Evolutionary conservation across 2,888 invertebrate species (phyloP).

Genomic region (Dioctria linearis): DNA sequence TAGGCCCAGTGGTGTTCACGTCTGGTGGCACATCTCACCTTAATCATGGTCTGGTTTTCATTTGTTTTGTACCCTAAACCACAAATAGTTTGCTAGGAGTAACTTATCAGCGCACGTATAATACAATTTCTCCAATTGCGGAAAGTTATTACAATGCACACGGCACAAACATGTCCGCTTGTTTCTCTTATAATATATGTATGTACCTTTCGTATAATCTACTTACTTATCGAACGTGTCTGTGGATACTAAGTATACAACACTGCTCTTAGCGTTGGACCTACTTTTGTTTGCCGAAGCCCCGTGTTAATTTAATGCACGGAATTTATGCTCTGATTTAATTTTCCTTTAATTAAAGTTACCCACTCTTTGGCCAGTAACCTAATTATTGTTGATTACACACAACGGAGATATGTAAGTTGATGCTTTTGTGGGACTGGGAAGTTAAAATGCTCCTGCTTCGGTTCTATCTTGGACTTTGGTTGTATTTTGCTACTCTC

Average conservation of each 20-base stretch:
- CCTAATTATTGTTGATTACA: slow-evolving; percentile 52
- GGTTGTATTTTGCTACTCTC: background rate
- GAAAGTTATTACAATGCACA: slow-evolving; percentile 43
- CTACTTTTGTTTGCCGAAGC: slow-evolving; percentile 28
- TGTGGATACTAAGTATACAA: background rate
- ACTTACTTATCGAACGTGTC: background rate
- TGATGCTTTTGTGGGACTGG: slow-evolving; percentile 2
- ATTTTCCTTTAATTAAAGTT: slow-evolving; percentile 52
- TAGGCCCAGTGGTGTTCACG: slow-evolving; percentile 21
- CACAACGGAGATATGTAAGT: slow-evolving; percentile 24
- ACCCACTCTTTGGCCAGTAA: slow-evolving; percentile 51
- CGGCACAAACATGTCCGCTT: background rate
- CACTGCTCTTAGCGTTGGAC: background rate
- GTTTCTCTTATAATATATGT: background rate
- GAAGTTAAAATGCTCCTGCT: background rate
- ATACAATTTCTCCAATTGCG: slow-evolving; percentile 50
- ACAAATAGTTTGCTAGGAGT: slow-evolving; percentile 41
- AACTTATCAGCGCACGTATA: slow-evolving; percentile 35
- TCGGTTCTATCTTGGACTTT: background rate
- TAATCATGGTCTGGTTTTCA: slow-evolving; percentile 50
- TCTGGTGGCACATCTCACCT: slow-evolving; percentile 36
- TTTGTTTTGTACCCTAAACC: slow-evolving; percentile 36
- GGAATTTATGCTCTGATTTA: slow-evolving; percentile 51
- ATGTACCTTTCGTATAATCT: background rate
- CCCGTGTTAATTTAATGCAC: slow-evolving; percentile 49